These are phyloP conservation scores for Cavia porcellus DNA, from an alignment of 2,113 vertebrate species.

Conservation along the genomic window DNA sequence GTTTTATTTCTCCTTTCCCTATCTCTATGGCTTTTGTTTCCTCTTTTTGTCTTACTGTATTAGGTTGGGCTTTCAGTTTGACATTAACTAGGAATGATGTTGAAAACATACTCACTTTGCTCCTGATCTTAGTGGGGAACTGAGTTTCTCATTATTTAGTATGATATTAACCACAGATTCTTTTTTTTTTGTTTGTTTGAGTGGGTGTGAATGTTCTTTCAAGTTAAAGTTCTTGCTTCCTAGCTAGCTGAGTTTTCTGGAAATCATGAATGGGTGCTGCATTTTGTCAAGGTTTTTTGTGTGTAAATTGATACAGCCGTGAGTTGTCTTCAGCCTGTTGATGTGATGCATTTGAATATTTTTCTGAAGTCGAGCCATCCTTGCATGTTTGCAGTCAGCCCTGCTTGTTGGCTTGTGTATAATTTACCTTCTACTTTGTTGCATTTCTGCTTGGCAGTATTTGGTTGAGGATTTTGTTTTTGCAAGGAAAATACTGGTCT, in stretches of 20 bases:
- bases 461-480: background rate
- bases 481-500: background rate
- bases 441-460: background rate
- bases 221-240: background rate
- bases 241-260: background rate
- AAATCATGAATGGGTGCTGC: background rate
- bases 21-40: background rate
- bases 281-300: background rate
- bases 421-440: background rate
- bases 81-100: background rate
- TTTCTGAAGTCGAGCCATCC: background rate
- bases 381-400: background rate
- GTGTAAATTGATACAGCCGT: background rate
- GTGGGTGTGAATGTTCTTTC: background rate
- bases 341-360: background rate
- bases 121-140: background rate
- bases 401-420: background rate
- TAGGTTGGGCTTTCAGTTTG: background rate
- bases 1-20: constrained; percentile 22
- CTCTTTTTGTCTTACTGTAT: background rate
- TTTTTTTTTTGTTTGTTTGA: background rate
- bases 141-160: background rate
- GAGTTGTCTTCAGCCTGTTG: background rate
- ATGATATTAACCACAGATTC: background rate
- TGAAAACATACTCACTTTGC: background rate